phyloP scores from a whole-genome alignment of 1,140 invertebrate genomes.

The Daktulosphaira vitifoliae region DNA sequence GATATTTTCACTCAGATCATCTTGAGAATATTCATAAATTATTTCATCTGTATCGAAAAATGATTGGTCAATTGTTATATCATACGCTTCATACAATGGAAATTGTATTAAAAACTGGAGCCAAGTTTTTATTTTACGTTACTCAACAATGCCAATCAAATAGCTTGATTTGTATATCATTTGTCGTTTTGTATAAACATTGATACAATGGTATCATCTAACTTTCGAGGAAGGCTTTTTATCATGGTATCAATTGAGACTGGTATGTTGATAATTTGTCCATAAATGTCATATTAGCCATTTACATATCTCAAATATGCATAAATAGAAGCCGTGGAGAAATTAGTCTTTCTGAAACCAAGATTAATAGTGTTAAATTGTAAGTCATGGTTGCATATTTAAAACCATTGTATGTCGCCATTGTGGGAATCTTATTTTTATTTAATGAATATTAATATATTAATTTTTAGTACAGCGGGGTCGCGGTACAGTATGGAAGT shows the following conservation, averaged over 20 bases:
- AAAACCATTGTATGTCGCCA: no score
- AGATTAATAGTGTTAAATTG: no score
- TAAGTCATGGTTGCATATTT: no score
- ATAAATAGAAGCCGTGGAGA: not conserved
- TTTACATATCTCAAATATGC: not conserved
- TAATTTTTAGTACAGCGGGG: no score
- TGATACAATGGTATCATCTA: not conserved
- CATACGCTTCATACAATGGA: no score
- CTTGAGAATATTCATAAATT: not conserved
- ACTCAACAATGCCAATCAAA: no score
- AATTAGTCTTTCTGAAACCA: not conserved
- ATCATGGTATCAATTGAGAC: constrained; percentile 2
- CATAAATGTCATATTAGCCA: not conserved
- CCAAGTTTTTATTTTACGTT: no score
- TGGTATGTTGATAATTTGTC: constrained; percentile 6
- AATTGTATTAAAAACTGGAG: no score
- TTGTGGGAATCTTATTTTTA: no score
- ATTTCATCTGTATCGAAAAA: not conserved
- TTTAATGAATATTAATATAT: no score
- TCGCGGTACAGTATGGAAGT: no score
- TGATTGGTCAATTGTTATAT: not conserved
- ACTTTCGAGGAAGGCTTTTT: not conserved
- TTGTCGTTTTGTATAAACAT: constrained; percentile 7
- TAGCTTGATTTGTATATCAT: no score
- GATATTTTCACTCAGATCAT: constrained; percentile 36